Percentiles rank a stretch among this genome's conserved stretches.
Evolutionary conservation across 2,797 vertebrate genomes (phyloP).

Genomic region (Gymnothorax reevesii): DNA sequence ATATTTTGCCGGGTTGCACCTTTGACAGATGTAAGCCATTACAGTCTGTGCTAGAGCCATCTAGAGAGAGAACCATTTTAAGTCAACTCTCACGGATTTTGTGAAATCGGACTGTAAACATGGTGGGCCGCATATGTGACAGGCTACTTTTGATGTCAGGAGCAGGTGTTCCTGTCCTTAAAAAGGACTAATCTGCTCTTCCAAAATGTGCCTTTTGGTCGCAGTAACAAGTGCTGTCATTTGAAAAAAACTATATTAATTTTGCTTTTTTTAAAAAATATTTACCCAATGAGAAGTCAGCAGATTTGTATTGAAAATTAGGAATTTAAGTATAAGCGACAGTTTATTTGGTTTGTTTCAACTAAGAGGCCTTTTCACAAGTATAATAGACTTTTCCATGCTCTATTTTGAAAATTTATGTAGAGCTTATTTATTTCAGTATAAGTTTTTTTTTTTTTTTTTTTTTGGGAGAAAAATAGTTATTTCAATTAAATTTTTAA

Average conservation of each 20-base stretch:
- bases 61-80: not conserved
- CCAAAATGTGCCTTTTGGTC: slow-evolving; percentile 1
- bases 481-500: not conserved
- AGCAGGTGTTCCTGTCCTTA: not conserved
- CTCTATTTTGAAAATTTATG: not conserved
- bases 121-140: not conserved
- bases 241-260: not conserved
- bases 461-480: not conserved
- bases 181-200: not conserved
- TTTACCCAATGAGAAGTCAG: not conserved
- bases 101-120: not conserved
- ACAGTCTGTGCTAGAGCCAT: not conserved
- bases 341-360: slow-evolving; percentile 11
- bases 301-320: not conserved
- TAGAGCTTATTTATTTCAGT: slow-evolving; percentile 1
- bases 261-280: not conserved
- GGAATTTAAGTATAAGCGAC: not conserved
- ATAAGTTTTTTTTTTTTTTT: not conserved
- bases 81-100: not conserved
- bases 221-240: not conserved
- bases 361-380: slow-evolving; percentile 4
- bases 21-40: not conserved
- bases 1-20: not conserved
- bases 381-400: not conserved
- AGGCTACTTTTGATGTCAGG: slow-evolving; percentile 10